Conservation (phyloP, 2,888 invertebrate genomes). For the Eulithis testata region DNA sequence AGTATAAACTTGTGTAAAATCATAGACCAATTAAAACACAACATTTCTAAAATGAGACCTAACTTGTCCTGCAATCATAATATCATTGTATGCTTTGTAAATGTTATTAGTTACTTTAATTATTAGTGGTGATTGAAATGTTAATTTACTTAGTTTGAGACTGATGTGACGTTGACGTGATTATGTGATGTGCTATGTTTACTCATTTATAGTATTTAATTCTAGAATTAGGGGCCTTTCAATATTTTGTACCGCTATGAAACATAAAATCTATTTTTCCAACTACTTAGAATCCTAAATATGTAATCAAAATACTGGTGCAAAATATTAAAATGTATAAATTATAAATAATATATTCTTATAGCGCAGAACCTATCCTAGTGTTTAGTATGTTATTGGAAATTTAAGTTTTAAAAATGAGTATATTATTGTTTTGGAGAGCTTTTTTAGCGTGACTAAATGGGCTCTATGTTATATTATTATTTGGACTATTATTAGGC, state of each 20-base stretch:
- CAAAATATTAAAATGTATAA: constrained; percentile 29
- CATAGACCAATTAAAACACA: no score
- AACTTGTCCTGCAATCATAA: constrained; percentile 1
- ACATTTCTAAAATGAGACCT: neutral
- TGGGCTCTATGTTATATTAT: constrained; percentile 46
- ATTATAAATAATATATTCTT: constrained; percentile 52
- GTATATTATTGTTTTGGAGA: constrained; percentile 45
- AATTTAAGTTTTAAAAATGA: constrained; percentile 44
- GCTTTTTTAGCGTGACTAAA: constrained; percentile 38
- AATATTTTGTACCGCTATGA: constrained; percentile 41
- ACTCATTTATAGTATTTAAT: constrained; percentile 63
- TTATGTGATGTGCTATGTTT: constrained; percentile 66
- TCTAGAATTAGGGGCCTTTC: constrained; percentile 37
- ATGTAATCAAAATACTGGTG: constrained; percentile 25
- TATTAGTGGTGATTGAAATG: constrained; percentile 7
- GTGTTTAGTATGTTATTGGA: constrained; percentile 45
- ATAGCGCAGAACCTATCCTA: constrained; percentile 47
- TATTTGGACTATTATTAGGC: constrained; percentile 43
- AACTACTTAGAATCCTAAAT: constrained; percentile 7
- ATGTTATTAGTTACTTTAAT: neutral
- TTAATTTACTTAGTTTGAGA: constrained; percentile 57
- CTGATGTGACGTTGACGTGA: constrained; percentile 67
- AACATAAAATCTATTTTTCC: constrained; percentile 26
- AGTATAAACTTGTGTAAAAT: neutral
- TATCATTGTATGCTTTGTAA: constrained; percentile 23